Evolutionary conservation across 2,797 vertebrate species (phyloP), one percentile per base, ranked within the genome.

Genomic region (Enteromius argenteus): DNA sequence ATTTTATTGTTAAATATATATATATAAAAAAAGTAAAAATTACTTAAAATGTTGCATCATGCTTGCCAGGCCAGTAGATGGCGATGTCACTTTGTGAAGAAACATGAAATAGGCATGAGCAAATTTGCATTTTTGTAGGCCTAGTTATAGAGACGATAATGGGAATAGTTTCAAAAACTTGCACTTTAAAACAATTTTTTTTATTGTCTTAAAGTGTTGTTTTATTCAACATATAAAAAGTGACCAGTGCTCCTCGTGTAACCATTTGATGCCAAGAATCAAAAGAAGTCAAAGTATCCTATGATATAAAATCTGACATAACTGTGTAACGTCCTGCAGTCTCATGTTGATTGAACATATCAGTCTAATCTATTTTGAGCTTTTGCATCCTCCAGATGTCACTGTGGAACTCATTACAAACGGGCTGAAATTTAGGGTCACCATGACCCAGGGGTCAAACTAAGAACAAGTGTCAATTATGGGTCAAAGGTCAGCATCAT

Each of bases 401-500:
- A 27, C 76, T 13, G 17, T 30, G 71, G 42, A 49, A 46, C 75
- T 60, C 2, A 27, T 62, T 78, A 64, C 39, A 78, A 64, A 42
- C 21, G 37, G 21, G 21, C 39, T 30, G 32, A 35, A 19, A 64
- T 68, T 35, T 58, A 46, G n/a, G 37, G 39, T 77, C 35, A 56
- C 3, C 10, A 17, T 19, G 27, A 44, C 66, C 74, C 32, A n/a
- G 64, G 74, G 82, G 64, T 78, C 74, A 78, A 44, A 32, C 42
- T 68, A 82, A 85, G 86, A 78, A 84, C 64, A 30, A 35, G 10
- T 75, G 83, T 79, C 83, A 69, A 79, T 84, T 72, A 79, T 78
- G 85, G 91, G 91, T 92, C 90, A 91, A 44, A 92, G 93, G 92
- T 92, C 81, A 91, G 87, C 83, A 88, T 90, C 90, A 92, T 93